Conservation (phyloP, 2,888 invertebrate species). For the Seladonia tumulorum region DNA sequence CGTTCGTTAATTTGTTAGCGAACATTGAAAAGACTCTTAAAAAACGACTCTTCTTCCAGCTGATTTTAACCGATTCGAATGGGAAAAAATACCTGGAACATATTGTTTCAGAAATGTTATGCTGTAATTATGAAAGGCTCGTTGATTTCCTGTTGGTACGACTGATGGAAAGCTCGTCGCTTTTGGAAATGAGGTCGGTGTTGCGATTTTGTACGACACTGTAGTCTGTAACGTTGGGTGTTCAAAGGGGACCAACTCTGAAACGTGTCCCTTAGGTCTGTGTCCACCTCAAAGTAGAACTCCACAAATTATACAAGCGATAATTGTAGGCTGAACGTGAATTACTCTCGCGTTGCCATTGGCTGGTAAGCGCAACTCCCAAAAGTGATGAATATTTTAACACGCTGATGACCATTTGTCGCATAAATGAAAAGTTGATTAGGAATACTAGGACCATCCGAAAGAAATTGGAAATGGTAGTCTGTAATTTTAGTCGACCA, state of each 20-base stretch:
- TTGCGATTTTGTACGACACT: background rate
- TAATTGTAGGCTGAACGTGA: background rate
- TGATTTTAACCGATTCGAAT: background rate
- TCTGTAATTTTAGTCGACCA: background rate
- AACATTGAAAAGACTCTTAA: background rate
- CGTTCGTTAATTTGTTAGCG: background rate
- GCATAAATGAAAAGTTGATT: background rate
- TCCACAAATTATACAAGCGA: background rate
- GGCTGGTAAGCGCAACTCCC: background rate
- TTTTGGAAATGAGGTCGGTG: background rate
- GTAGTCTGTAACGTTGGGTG: background rate
- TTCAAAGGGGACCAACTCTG: background rate
- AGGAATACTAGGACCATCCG: no score
- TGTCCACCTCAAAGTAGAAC: background rate
- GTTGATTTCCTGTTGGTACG: background rate
- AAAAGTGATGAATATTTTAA: background rate
- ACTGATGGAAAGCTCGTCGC: background rate
- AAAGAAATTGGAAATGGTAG: background rate
- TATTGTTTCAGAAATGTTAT: background rate
- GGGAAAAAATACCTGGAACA: background rate
- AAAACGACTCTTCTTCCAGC: background rate
- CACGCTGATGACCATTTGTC: background rate
- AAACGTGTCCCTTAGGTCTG: background rate
- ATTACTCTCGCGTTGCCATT: background rate
- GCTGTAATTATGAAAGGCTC: background rate